These are phyloP conservation scores for Mesitornis unicolor DNA, from an alignment of 2,113 vertebrate genomes.

Conservation along the genomic window DNA sequence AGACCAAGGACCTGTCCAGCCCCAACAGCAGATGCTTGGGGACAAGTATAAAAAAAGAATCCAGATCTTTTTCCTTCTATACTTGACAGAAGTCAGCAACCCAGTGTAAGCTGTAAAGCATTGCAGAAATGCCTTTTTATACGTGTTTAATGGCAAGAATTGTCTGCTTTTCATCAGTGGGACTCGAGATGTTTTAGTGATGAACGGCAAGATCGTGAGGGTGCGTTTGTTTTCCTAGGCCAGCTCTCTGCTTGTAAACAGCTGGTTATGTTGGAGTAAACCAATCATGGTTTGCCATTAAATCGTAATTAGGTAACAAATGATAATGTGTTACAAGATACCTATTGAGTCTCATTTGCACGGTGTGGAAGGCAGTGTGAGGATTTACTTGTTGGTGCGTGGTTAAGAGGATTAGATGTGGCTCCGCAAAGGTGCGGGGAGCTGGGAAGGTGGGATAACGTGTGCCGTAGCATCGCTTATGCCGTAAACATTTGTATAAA, in stretches of 20 bases:
- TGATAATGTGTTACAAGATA: background rate
- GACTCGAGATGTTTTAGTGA: background rate
- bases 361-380: background rate
- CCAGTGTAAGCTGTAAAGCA: background rate
- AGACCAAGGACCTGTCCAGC: background rate
- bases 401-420: background rate
- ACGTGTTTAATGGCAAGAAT: background rate
- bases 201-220: background rate
- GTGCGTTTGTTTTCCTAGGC: background rate
- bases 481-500: background rate
- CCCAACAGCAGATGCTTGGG: background rate
- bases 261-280: background rate
- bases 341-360: background rate
- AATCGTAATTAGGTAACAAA: background rate
- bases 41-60: background rate
- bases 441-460: background rate
- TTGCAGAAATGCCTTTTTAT: background rate
- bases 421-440: background rate
- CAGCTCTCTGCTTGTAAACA: background rate
- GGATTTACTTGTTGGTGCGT: fast-evolving
- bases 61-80: background rate
- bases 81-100: background rate
- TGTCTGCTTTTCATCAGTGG: background rate
- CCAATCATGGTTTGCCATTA: background rate
- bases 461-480: background rate